Percentiles rank a stretch among this genome's conserved stretches.
Evolutionary conservation across 2,113 vertebrate species (phyloP).

Genomic region (Buteo buteo): DNA sequence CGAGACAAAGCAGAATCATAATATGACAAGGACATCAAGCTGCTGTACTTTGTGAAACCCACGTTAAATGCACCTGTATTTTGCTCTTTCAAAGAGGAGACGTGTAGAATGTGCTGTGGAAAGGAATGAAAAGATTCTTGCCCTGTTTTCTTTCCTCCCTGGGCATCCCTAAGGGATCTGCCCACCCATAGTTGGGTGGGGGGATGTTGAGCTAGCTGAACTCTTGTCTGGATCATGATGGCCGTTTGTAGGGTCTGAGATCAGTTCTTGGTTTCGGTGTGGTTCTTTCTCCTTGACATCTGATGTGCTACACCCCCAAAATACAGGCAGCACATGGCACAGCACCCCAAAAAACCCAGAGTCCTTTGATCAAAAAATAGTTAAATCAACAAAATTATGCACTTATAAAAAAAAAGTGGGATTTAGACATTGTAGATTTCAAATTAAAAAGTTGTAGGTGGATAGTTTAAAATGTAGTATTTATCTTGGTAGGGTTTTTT

Average conservation of each 20-base stretch:
- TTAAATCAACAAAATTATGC: neutral
- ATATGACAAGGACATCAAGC: neutral
- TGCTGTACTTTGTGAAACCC: neutral
- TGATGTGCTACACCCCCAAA: neutral
- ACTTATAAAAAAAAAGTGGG: neutral
- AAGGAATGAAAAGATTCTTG: neutral
- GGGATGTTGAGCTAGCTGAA: neutral
- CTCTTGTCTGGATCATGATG: neutral
- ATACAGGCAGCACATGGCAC: neutral
- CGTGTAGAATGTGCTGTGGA: neutral
- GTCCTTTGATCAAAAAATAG: neutral
- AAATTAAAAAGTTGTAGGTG: neutral
- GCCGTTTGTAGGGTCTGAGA: neutral
- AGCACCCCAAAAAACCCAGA: neutral
- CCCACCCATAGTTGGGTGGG: neutral
- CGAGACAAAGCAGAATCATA: neutral
- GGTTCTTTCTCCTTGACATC: neutral
- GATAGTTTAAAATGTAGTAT: neutral
- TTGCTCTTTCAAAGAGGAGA: neutral
- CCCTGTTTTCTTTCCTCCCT: neutral
- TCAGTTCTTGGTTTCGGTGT: neutral
- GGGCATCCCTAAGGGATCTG: neutral
- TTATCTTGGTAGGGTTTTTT: neutral
- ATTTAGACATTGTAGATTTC: neutral
- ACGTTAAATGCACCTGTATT: neutral